Base-by-base conservation (phyloP, 2,888 invertebrate genomes). In the Agonopterix alstromeriana region DNA sequence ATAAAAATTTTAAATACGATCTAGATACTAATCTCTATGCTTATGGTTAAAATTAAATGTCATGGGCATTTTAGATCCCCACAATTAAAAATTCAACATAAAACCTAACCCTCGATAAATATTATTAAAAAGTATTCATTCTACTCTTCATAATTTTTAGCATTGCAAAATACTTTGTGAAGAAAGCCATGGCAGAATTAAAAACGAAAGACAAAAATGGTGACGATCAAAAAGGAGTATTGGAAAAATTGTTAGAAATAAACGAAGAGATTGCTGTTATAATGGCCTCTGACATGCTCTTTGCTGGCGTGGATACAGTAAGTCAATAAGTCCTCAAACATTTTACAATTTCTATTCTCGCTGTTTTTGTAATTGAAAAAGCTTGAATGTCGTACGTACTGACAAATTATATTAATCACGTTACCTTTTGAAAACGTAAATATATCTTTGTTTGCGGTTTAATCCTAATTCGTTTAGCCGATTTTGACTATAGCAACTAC, bases 231-330 rank as follows among this genome's bases (percentile, higher is more conserved):
- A 65, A 73, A 36, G 90, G 91, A 58, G 77, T 92, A 42, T 69
- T 92, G 51, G 89, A 92, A 62, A 89, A 89, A 52, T 63, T 92
- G 14, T 60, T 90, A 0, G 74, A 74, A 36, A 73, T 86, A 3
- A 86, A 91, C 60, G 77, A 81, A 49, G 68, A 82, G 51, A 71
- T 90, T 8, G 92, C 92, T 0, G 62, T 84, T 36, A 82, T 90
- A 17, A 91, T 92, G 87, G 90, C 91, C 2, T 69, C 89, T 52
- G 92, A 92, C 59, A 87, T 92, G 87, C 57, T 92, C 40, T 77
- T 88, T 43, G 92, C 91, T 10, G 92, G 92, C 44, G 81, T 91
- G 11, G 92, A 93, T 69, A 92, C 92, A 47, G 92, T 94, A 70
- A 79, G 46, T 10, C 3, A 9, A 10, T 38, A 38, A 38, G 38